Evolutionary conservation across 2,888 invertebrate species (phyloP).

Genomic region (Pachliopta kotzebuea): DNA sequence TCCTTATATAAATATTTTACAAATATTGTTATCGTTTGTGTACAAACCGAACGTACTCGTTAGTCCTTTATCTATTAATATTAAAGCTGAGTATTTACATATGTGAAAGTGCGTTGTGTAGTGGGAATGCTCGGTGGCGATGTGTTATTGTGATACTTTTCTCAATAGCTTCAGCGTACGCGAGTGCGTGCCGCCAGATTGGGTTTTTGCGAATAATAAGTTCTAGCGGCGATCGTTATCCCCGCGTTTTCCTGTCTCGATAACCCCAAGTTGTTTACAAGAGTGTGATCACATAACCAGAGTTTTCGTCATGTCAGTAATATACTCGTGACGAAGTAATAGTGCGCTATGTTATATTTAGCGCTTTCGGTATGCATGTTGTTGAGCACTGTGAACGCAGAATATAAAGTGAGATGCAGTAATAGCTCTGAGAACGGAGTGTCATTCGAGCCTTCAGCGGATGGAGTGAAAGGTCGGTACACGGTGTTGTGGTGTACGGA

Average conservation of each 20-base stretch:
- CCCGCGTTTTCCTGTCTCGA: constrained; percentile 16
- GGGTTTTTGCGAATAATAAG: neutral
- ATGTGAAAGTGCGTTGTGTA: constrained; percentile 8
- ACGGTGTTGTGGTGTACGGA: constrained; percentile 47
- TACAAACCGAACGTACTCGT: neutral
- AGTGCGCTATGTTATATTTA: constrained; percentile 38
- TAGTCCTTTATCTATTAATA: constrained; percentile 5
- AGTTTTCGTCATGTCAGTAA: constrained; percentile 8
- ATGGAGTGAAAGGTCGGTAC: constrained; percentile 50
- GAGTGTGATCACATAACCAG: neutral
- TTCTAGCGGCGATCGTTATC: neutral
- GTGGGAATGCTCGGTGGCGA: constrained; percentile 1
- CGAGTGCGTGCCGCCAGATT: neutral
- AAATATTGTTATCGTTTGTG: neutral
- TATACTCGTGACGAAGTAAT: constrained; percentile 21
- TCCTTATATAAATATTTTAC: constrained; percentile 2
- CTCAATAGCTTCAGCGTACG: neutral
- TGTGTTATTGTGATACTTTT: neutral
- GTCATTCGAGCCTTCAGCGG: constrained; percentile 40
- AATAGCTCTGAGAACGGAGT: constrained; percentile 32
- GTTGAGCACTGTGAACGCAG: constrained; percentile 32
- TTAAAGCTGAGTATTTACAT: constrained; percentile 3
- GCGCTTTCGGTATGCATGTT: constrained; percentile 39
- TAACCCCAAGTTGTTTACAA: constrained; percentile 13
- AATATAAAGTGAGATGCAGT: constrained; percentile 41